Conservation (phyloP, 2,113 vertebrate genomes). For the Greenwoodochromis staneri region DNA sequence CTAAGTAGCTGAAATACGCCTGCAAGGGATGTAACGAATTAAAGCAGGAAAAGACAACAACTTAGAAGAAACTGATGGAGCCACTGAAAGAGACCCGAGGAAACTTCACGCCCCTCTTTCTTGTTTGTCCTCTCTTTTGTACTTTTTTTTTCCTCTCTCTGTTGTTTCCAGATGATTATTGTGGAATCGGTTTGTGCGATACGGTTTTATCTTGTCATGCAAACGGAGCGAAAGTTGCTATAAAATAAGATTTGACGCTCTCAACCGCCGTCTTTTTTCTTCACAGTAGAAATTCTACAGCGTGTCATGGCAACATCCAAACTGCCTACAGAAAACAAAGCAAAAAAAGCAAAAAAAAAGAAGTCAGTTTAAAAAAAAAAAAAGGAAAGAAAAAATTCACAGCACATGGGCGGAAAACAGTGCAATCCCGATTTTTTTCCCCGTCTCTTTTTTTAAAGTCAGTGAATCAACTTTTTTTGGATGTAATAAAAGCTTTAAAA, state of each 20-base stretch:
- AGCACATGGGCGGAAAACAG: constrained; percentile 8
- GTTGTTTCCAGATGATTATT: neutral
- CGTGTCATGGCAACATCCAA: constrained; percentile 2
- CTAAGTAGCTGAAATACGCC: neutral
- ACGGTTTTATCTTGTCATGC: neutral
- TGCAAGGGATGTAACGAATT: neutral
- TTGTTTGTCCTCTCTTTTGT: neutral
- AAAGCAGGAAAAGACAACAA: neutral
- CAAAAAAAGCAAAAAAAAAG: neutral
- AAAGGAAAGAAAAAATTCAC: neutral
- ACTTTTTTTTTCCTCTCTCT: neutral
- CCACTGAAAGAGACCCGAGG: neutral
- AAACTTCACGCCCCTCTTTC: neutral
- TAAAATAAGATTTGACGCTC: constrained; percentile 25
- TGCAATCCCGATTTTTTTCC: constrained; percentile 19
- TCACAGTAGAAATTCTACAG: constrained; percentile 22
- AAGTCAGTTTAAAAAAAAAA: neutral
- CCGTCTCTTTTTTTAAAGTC: neutral
- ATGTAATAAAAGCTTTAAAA: constrained; percentile 72
- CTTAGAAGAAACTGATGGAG: neutral
- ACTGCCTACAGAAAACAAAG: constrained; percentile 10
- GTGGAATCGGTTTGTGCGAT: neutral
- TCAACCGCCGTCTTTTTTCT: constrained; percentile 17
- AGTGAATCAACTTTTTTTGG: constrained; percentile 35
- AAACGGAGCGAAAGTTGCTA: neutral